Conservation (phyloP, 2,113 vertebrate genomes). For the Mustela lutreola region DNA sequence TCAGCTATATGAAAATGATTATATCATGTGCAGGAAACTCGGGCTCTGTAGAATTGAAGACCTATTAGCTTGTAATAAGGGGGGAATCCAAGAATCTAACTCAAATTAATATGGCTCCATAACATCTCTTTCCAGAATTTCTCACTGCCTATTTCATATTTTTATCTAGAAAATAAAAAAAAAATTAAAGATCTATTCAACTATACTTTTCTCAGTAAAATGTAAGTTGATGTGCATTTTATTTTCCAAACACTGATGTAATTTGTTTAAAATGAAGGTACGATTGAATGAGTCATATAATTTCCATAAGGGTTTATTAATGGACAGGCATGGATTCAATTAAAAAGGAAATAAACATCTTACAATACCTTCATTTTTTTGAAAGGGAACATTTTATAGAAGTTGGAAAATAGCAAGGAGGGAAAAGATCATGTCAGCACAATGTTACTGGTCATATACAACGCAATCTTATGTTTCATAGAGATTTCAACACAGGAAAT, state of each 20-base stretch:
- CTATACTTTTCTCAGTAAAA: neutral
- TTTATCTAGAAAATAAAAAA: constrained; percentile 41
- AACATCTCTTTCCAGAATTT: neutral
- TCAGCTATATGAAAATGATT: constrained; percentile 12
- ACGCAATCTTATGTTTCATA: constrained; percentile 80
- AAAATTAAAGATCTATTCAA: constrained; percentile 20
- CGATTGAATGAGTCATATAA: constrained; percentile 81
- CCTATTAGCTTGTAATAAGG: neutral
- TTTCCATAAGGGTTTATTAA: constrained; percentile 85
- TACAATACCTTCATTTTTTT: constrained; percentile 81
- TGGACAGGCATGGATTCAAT: constrained; percentile 82
- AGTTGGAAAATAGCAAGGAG: constrained; percentile 76
- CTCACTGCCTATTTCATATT: neutral
- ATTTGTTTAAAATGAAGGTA: constrained; percentile 81
- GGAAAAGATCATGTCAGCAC: constrained; percentile 83
- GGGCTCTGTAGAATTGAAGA: neutral
- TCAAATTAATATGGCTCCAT: neutral
- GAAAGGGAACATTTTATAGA: constrained; percentile 82
- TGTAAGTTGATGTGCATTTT: neutral
- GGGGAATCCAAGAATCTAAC: constrained; percentile 16
- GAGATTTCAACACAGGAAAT: constrained; percentile 84
- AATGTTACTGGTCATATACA: constrained; percentile 80
- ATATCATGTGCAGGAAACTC: neutral
- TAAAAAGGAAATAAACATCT: constrained; percentile 88
- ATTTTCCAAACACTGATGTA: constrained; percentile 69